phyloP scores from a whole-genome alignment of 1,140 invertebrate species.

The Dinoponera quadriceps region DNA sequence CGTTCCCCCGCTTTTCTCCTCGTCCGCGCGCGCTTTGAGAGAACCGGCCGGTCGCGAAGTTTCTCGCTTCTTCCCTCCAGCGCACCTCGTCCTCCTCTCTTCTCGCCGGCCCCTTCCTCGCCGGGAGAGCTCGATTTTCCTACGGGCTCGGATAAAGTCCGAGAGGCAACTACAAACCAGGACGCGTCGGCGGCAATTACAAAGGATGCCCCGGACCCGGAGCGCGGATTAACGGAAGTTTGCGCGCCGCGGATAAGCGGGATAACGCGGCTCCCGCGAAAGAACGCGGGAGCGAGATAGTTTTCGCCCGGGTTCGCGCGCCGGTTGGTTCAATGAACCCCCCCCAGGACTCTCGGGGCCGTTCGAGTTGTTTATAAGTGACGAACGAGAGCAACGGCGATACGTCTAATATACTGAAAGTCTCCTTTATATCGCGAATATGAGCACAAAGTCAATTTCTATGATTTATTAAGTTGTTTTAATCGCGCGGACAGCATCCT shows the following conservation, averaged over 20 bases:
- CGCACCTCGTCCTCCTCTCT: not conserved
- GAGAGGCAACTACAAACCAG: conserved; percentile 51
- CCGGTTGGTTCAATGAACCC: not conserved
- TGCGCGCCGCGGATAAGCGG: not conserved
- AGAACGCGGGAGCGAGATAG: conserved; percentile 4
- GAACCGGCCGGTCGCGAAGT: conserved; percentile 46
- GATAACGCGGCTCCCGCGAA: conserved; percentile 33
- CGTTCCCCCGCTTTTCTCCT: conserved; percentile 45
- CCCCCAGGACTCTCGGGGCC: not conserved
- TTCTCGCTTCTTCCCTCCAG: not conserved
- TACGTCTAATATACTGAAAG: not conserved
- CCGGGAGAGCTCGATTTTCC: conserved; percentile 54
- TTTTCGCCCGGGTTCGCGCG: not conserved
- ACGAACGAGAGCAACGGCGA: not conserved
- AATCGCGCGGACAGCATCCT: not conserved
- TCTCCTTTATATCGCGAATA: not conserved
- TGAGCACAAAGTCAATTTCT: not conserved
- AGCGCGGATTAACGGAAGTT: conserved; percentile 35
- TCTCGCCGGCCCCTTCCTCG: not conserved
- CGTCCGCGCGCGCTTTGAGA: conserved; percentile 40
- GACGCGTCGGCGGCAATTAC: conserved; percentile 63
- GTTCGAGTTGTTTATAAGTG: conserved; percentile 16
- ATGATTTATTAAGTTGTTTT: not conserved
- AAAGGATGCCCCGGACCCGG: conserved; percentile 11
- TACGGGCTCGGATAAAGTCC: conserved; percentile 6